phyloP scores from a whole-genome alignment of 2,888 invertebrate genomes.

The Sarcophaga subvicina region DNA sequence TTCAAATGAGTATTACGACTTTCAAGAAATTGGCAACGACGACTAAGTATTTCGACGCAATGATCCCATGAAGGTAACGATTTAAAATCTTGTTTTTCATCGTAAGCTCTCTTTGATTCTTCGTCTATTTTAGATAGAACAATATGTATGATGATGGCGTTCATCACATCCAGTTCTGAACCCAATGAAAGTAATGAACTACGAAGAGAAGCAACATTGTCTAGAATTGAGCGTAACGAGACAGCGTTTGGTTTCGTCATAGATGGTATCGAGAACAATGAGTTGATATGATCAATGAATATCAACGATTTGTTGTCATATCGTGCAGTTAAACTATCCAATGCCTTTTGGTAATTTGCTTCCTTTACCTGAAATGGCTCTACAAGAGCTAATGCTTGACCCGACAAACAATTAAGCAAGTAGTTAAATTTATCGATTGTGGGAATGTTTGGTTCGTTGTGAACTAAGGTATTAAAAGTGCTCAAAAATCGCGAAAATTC shows the following conservation, averaged over 20 bases:
- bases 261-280: neutral
- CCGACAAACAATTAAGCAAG: constrained; percentile 29
- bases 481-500: constrained; percentile 24
- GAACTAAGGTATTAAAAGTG: constrained; percentile 4
- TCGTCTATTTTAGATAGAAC: neutral
- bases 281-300: neutral
- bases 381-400: constrained; percentile 41
- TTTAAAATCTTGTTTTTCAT: no score
- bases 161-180: constrained; percentile 23
- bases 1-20: no score
- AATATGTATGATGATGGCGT: constrained; percentile 31
- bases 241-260: no score
- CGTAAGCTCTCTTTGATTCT: neutral
- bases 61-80: neutral
- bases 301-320: constrained; percentile 30
- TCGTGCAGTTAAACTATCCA: constrained; percentile 1
- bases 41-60: neutral
- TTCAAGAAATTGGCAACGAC: no score
- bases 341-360: constrained; percentile 40
- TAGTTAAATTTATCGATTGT: constrained; percentile 40
- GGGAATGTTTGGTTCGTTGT: constrained; percentile 17
- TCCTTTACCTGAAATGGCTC: constrained; percentile 40
- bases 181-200: constrained; percentile 31
- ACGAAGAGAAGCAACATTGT: constrained; percentile 22
- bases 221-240: no score